These are phyloP conservation scores for Antheraea yamamai DNA, from an alignment of 2,888 invertebrate species.

Conservation along the genomic window DNA sequence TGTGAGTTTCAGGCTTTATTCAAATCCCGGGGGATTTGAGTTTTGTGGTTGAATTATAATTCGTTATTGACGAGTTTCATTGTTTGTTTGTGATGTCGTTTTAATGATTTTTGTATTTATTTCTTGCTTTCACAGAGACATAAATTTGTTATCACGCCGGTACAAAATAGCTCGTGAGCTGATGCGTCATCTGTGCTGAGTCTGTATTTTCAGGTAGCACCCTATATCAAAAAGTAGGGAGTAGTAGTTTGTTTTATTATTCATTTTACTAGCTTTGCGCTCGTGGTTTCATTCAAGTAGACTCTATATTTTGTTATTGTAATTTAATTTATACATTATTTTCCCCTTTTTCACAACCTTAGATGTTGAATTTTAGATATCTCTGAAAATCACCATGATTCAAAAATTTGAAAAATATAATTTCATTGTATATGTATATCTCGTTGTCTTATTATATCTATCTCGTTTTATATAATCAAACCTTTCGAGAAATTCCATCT, in stretches of 20 bases:
- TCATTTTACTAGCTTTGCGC: too few species aligned
- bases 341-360: too few species aligned
- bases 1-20: conserved; percentile 1
- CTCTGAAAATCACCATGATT: too few species aligned
- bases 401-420: too few species aligned
- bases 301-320: too few species aligned
- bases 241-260: not conserved
- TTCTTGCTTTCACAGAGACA: not conserved
- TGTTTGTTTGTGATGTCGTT: not conserved
- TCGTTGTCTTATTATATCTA: too few species aligned
- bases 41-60: conserved; percentile 10
- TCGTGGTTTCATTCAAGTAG: too few species aligned
- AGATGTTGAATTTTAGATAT: too few species aligned
- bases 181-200: not conserved
- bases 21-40: not conserved
- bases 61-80: conserved; percentile 8
- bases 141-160: not conserved
- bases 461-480: too few species aligned
- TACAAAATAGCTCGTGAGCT: not conserved
- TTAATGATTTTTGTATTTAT: not conserved
- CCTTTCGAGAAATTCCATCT: too few species aligned
- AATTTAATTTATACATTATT: too few species aligned
- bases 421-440: too few species aligned
- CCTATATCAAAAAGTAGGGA: not conserved
- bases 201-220: not conserved